Conservation (phyloP, 2,797 vertebrate genomes). For the Diplodus puntazzo region DNA sequence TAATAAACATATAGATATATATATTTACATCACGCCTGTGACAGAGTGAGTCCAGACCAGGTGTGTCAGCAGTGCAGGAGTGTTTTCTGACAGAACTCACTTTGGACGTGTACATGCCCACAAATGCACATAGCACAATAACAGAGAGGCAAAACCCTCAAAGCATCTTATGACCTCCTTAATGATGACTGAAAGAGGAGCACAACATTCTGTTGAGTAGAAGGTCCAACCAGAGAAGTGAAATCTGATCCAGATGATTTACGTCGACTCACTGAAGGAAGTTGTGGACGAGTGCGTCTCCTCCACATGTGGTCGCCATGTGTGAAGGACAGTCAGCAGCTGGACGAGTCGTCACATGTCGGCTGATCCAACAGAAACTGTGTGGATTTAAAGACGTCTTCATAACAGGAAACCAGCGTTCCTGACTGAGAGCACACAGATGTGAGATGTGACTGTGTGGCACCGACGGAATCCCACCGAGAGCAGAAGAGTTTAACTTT, state of each 20-base stretch:
- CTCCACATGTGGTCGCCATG: slow-evolving; percentile 52
- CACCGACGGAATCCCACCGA: not conserved
- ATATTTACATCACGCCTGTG: no score
- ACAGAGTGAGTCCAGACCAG: no score
- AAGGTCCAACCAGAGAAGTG: no score
- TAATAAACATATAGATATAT: no score
- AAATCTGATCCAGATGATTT: no score
- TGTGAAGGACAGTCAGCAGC: slow-evolving; percentile 43
- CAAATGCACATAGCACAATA: no score
- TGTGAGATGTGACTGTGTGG: slow-evolving; percentile 5
- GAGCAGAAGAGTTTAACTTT: not conserved
- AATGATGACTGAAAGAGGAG: not conserved
- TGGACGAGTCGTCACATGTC: not conserved
- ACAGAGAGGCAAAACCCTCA: no score
- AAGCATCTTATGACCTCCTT: no score
- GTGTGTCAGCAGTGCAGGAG: no score
- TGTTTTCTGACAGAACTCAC: no score
- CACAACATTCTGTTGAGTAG: not conserved
- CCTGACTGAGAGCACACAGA: not conserved
- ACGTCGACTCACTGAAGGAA: not conserved
- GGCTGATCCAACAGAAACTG: not conserved
- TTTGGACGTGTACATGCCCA: no score
- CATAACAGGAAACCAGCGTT: slow-evolving; percentile 41
- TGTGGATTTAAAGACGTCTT: slow-evolving; percentile 3
- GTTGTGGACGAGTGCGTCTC: slow-evolving; percentile 1